A percentile compares a stretch with the other conserved stretches of the same genome.
phyloP scores from a whole-genome alignment of 1,140 invertebrate genomes.

The Trachelipus rathkii region DNA sequence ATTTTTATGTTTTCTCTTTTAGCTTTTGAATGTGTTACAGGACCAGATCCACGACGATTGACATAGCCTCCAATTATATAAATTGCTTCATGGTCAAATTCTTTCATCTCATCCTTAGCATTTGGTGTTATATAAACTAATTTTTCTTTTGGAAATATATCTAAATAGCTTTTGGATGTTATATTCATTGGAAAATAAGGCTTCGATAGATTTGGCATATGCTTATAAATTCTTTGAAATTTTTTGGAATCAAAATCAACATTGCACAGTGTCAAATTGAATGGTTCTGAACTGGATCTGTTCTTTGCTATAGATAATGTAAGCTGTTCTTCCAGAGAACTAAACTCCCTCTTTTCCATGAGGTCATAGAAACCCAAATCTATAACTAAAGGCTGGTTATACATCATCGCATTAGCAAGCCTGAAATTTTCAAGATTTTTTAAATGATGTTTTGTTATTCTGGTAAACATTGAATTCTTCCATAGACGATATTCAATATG shows the following conservation, averaged over 20 bases:
- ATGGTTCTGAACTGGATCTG: conserved; percentile 65
- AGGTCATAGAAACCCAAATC: conserved; percentile 73
- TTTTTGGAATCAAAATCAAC: conserved; percentile 54
- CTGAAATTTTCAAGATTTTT: conserved; percentile 60
- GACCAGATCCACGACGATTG: conserved; percentile 69
- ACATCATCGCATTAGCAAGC: conserved; percentile 62
- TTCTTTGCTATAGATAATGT: conserved; percentile 55
- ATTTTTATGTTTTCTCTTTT: conserved; percentile 72
- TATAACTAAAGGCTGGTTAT: conserved; percentile 69
- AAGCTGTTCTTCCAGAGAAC: conserved; percentile 71
- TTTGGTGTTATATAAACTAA: conserved; percentile 85
- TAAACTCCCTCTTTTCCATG: conserved; percentile 65
- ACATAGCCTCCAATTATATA: conserved; percentile 86
- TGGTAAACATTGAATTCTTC: conserved; percentile 61
- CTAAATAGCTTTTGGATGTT: conserved; percentile 69
- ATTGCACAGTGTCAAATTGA: conserved; percentile 73
- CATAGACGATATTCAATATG: conserved; percentile 59
- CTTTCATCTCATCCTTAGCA: conserved; percentile 61
- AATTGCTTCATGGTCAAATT: conserved; percentile 68
- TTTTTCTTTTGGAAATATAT: conserved; percentile 73
- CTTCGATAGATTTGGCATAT: conserved; percentile 60
- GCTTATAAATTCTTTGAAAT: conserved; percentile 57
- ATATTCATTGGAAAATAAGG: conserved; percentile 68
- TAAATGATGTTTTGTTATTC: conserved; percentile 62
- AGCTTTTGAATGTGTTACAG: conserved; percentile 77